Conservation (phyloP, 2,888 invertebrate species). For the Abrostola triplasia region DNA sequence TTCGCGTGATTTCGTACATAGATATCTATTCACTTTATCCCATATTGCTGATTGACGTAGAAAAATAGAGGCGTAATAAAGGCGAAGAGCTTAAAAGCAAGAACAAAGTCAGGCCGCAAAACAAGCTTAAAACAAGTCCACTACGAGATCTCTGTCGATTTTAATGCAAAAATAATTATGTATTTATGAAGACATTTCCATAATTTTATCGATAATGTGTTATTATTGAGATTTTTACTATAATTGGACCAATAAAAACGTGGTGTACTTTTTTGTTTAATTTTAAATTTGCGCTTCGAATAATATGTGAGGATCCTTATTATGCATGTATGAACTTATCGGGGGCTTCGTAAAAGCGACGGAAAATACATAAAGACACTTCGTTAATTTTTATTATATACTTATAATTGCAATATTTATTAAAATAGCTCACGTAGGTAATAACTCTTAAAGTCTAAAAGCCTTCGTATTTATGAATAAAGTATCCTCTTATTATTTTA, state of each 20-base stretch:
- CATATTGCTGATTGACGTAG: no score
- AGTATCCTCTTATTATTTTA: no score
- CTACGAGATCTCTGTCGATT: conserved; percentile 31
- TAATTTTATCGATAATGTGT: conserved; percentile 52
- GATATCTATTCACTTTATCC: no score
- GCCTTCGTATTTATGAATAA: no score
- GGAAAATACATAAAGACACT: not conserved
- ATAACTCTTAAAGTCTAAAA: no score
- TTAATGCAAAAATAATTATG: conserved; percentile 52
- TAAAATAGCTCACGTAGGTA: no score
- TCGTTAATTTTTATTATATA: no score
- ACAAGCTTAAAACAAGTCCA: conserved; percentile 17
- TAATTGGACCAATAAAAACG: conserved; percentile 42
- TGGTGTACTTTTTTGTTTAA: conserved; percentile 26
- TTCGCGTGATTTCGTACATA: no score
- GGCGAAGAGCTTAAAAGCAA: not conserved
- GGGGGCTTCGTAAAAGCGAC: not conserved
- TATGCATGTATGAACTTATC: not conserved
- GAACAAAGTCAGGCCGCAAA: conserved; percentile 10
- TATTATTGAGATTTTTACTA: conserved; percentile 51
- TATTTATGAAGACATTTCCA: conserved; percentile 53
- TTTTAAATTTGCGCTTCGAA: conserved; percentile 4
- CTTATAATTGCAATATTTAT: no score
- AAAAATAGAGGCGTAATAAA: not conserved
- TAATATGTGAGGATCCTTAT: conserved; percentile 13